These are phyloP conservation scores for Danio albolineatus DNA, from an alignment of 2,797 vertebrate species.

Conservation along the genomic window DNA sequence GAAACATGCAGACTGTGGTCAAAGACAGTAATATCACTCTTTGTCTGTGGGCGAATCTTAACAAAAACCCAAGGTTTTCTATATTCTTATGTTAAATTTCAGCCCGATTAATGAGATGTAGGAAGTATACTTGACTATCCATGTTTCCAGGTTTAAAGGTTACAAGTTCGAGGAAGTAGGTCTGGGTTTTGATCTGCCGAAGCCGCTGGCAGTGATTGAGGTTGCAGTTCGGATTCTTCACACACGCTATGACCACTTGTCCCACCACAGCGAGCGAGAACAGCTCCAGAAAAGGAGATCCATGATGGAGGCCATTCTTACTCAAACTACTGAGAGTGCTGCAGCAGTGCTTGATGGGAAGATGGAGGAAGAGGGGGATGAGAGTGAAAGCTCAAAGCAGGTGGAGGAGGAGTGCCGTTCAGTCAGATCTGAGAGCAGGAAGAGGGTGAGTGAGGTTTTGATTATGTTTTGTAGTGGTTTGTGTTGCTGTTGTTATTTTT, in stretches of 20 bases:
- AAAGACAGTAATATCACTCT: slow-evolving; percentile 81
- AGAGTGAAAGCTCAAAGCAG: background rate
- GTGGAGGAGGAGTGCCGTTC: slow-evolving; percentile 64
- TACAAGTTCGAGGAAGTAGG: slow-evolving; percentile 76
- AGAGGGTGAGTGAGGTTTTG: slow-evolving; percentile 62
- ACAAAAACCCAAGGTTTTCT: slow-evolving; percentile 85
- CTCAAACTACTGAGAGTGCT: background rate
- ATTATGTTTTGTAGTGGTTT: background rate
- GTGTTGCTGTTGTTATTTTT: background rate
- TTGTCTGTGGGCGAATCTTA: slow-evolving; percentile 94
- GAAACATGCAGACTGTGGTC: slow-evolving; percentile 89
- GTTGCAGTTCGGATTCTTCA: slow-evolving; percentile 85
- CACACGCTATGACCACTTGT: slow-evolving; percentile 88
- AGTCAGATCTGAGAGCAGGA: slow-evolving; percentile 55
- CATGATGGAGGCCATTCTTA: background rate
- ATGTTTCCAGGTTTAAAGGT: slow-evolving; percentile 78
- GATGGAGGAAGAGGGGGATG: slow-evolving; percentile 31
- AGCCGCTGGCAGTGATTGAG: slow-evolving; percentile 77
- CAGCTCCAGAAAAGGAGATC: slow-evolving; percentile 43
- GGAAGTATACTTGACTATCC: background rate
- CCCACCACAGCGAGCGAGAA: slow-evolving; percentile 66
- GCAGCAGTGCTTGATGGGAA: slow-evolving; percentile 6
- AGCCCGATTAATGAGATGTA: background rate
- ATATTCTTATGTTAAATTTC: background rate
- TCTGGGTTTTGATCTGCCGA: slow-evolving; percentile 85